Base-by-base conservation (phyloP, 37 sponge, comb jelly and placozoan species). In the Petrosia ficiformis region DNA sequence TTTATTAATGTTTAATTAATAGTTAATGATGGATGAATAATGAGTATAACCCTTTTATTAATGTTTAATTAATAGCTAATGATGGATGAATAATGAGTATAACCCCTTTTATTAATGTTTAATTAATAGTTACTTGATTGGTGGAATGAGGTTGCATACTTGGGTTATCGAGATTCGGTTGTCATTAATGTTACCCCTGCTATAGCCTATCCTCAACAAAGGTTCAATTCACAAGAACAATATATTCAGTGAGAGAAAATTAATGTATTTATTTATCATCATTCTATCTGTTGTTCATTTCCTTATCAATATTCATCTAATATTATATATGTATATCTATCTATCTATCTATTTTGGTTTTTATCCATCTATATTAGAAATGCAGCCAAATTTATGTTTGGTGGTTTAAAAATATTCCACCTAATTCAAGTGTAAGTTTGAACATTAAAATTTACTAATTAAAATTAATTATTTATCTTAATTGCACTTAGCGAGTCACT, bases 81-180 rank as follows among this genome's bases (percentile, higher is more conserved):
- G n/a, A n/a, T n/a, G n/a, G n/a, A n/a, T n/a, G n/a, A n/a, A n/a
- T n/a, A n/a, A n/a, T n/a, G n/a, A n/a, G n/a, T n/a, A n/a, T n/a
- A n/a, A n/a, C n/a, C n/a, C n/a, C n/a, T n/a, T 48, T 14, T 48
- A 19, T 19, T 48, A 19, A 48, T 48, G 8, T 19, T 48, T 48
- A 48, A 19, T 48, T 48, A 48, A 19, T 48, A 94, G 95, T 79
- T 96, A 44, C n/a, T 59, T 63, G 91, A 96, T 28, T 96, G 97
- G 97, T 96, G 97, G 97, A 29, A 81, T 14, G 38, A 84, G 33
- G 81, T 78, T 29, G 97, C 97, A 2, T 96, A 96, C 58, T 79
- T 93, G 42, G 80, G 79, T 14, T 96, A 61, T 65, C 66, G 97
- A 5, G 67, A 72, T 21, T 84, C 95, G 8, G 83, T 87, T 34